These are phyloP conservation scores for Melierax canorus DNA, from an alignment of 2,113 vertebrate species.

Conservation along the genomic window DNA sequence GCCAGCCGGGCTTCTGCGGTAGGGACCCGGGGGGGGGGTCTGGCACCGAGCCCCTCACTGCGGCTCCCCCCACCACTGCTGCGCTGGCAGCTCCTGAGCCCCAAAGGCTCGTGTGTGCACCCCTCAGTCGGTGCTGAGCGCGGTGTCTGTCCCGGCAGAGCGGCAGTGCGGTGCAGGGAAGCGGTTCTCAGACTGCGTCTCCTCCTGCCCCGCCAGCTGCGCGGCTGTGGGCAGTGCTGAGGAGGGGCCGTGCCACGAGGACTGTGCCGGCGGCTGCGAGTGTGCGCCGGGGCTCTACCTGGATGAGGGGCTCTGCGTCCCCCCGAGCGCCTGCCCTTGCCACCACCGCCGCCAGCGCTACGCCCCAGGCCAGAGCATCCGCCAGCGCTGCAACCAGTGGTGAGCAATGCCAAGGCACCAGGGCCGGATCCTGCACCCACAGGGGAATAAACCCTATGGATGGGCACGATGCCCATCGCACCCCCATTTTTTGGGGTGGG, in stretches of 20 bases:
- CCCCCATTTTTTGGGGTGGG: neutral
- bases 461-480: fast-evolving
- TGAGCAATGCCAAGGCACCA: neutral
- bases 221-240: slow-evolving; percentile 22
- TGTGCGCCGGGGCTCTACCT: slow-evolving; percentile 77
- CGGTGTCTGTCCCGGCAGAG: slow-evolving; percentile 36
- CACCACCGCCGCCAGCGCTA: slow-evolving; percentile 78
- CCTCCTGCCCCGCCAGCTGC: slow-evolving; percentile 84
- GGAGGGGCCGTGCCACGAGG: slow-evolving; percentile 71
- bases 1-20: slow-evolving; percentile 81
- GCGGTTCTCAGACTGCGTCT: slow-evolving; percentile 85
- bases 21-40: neutral
- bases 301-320: slow-evolving; percentile 74
- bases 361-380: slow-evolving; percentile 73
- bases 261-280: slow-evolving; percentile 87
- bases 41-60: fast-evolving
- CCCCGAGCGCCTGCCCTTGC: slow-evolving; percentile 79
- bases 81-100: neutral
- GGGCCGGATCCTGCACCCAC: neutral
- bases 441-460: neutral
- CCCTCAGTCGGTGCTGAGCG: neutral
- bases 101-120: neutral
- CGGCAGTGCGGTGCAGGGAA: slow-evolving; percentile 74
- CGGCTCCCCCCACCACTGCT: too few relatives aligned
- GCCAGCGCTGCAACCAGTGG: slow-evolving; percentile 86